phyloP scores from a whole-genome alignment of 2,797 vertebrate genomes.

The Pristis pectinata region DNA sequence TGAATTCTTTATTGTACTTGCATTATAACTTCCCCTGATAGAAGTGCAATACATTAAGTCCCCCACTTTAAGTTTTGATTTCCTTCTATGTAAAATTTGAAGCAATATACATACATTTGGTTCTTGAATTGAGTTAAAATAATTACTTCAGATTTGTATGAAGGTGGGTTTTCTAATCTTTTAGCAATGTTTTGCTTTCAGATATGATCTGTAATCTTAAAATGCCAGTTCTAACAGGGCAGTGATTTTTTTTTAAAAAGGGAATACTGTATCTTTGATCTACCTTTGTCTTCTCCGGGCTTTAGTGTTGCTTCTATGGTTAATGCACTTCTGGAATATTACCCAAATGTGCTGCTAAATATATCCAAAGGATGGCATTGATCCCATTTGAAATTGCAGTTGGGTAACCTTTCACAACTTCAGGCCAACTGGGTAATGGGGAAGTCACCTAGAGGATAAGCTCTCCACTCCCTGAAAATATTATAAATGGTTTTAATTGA shows the following conservation, averaged over 20 bases:
- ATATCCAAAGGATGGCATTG: neutral
- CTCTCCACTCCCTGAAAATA: neutral
- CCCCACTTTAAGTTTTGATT: neutral
- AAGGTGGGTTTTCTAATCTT: neutral
- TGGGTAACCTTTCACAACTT: neutral
- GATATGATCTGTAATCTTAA: neutral
- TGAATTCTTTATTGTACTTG: neutral
- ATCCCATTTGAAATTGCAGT: neutral
- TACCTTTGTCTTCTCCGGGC: neutral
- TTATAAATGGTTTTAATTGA: neutral
- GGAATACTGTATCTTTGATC: neutral
- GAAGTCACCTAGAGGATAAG: neutral
- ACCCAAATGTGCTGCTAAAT: neutral
- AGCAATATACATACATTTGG: neutral
- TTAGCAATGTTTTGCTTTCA: neutral
- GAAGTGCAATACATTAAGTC: neutral
- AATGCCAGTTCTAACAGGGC: neutral
- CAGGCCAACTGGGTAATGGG: neutral
- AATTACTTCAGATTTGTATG: neutral
- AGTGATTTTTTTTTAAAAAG: neutral
- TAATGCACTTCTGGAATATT: neutral
- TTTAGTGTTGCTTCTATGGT: neutral
- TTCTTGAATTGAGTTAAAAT: neutral
- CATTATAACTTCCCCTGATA: neutral
- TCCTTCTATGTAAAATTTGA: neutral